A percentile compares a stretch with the other conserved stretches of the same genome.
phyloP scores from a whole-genome alignment of 2,888 invertebrate genomes.

The Latheticus oryzae region DNA sequence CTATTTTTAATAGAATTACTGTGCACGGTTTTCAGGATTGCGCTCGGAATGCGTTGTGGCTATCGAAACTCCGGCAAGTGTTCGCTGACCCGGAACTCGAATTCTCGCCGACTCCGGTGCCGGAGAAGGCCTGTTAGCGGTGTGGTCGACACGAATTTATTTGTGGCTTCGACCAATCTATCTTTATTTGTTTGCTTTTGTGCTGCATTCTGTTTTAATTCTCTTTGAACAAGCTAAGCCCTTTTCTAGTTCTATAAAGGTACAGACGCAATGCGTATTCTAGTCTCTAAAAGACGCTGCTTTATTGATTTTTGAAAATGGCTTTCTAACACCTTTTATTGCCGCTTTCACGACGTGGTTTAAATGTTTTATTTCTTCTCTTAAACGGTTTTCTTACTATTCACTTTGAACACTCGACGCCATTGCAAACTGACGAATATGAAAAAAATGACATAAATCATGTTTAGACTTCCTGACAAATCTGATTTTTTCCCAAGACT shows the following conservation, averaged over 20 bases:
- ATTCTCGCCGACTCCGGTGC: conserved; percentile 47
- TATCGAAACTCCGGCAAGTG: conserved; percentile 42
- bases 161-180: conserved; percentile 46
- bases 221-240: conserved; percentile 24
- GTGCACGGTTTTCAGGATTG: conserved; percentile 45
- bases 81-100: conserved; percentile 51
- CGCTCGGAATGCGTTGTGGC: conserved; percentile 44
- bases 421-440: background rate
- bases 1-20: conserved; percentile 46
- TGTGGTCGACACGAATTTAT: conserved; percentile 51
- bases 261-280: conserved; percentile 31
- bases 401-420: too few relatives aligned
- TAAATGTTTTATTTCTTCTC: too few relatives aligned
- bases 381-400: too few relatives aligned
- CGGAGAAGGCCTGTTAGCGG: conserved; percentile 49
- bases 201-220: conserved; percentile 45
- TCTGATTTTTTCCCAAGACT: too few relatives aligned
- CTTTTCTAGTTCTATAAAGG: conserved; percentile 14
- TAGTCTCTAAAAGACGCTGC: conserved; percentile 17
- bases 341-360: background rate
- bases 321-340: background rate
- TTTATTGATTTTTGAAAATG: conserved; percentile 26
- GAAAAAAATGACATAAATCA: background rate
- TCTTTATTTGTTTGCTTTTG: conserved; percentile 50
- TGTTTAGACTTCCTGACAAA: conserved; percentile 3